Evolutionary conservation across 1,140 invertebrate genomes (phyloP).

Genomic region (Nebria ingens): DNA sequence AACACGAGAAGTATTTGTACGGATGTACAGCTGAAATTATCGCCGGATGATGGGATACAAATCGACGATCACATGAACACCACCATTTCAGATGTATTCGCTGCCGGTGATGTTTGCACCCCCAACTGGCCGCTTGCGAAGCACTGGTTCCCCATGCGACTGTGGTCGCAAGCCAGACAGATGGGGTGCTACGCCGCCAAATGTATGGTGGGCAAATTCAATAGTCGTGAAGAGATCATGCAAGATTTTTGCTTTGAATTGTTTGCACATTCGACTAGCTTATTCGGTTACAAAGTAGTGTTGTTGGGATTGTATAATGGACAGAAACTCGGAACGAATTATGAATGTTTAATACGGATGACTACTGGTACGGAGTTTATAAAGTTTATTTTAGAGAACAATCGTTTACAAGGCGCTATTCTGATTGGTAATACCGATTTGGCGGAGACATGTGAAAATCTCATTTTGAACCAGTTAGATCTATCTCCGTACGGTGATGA

Average conservation of each 20-base stretch:
- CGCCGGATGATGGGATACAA: constrained; percentile 61
- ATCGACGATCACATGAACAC: constrained; percentile 85
- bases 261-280: constrained; percentile 90
- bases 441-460: constrained; percentile 97
- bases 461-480: constrained; percentile 92
- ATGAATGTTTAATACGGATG: constrained; percentile 79
- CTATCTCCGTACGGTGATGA: constrained; percentile 81
- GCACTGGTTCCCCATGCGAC: constrained; percentile 93
- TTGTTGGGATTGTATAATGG: constrained; percentile 91
- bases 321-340: constrained; percentile 71
- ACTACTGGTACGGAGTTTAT: constrained; percentile 80
- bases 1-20: constrained; percentile 47
- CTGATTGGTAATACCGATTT: constrained; percentile 94
- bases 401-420: constrained; percentile 82
- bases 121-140: constrained; percentile 62
- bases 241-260: constrained; percentile 96
- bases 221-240: constrained; percentile 48
- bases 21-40: constrained; percentile 44
- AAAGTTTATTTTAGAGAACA: constrained; percentile 81
- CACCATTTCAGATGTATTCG: constrained; percentile 68
- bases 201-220: constrained; percentile 64
- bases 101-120: constrained; percentile 88
- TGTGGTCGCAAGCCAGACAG: constrained; percentile 96
- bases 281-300: constrained; percentile 93
- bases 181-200: constrained; percentile 93